Conservation (phyloP, 2,113 vertebrate genomes). For the Myotis davidii region DNA sequence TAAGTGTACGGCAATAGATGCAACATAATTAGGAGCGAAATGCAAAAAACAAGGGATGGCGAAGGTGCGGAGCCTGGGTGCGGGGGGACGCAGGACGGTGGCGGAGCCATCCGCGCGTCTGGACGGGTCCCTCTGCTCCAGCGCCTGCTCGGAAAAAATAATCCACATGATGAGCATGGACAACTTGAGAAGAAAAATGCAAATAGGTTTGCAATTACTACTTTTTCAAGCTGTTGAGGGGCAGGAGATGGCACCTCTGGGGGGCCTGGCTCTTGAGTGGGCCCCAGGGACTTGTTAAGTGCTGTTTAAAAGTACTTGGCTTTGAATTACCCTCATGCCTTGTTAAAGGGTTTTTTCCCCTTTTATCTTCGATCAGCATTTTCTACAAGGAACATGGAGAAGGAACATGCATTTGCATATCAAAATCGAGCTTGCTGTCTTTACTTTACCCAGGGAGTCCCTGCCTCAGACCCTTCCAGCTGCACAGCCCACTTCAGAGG, state of each 20-base stretch:
- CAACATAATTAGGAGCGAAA: slow-evolving; percentile 91
- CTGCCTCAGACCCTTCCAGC: slow-evolving; percentile 67
- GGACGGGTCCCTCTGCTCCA: slow-evolving; percentile 71
- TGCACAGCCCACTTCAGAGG: slow-evolving; percentile 66
- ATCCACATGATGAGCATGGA: slow-evolving; percentile 82
- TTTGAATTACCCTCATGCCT: slow-evolving; percentile 97
- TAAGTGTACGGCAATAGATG: slow-evolving; percentile 96
- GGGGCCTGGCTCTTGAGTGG: slow-evolving; percentile 91
- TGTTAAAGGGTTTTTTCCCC: slow-evolving; percentile 88
- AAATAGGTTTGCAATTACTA: slow-evolving; percentile 95
- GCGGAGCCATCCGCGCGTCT: background rate
- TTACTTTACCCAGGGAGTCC: slow-evolving; percentile 78
- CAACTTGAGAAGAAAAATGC: slow-evolving; percentile 87
- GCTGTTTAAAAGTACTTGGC: slow-evolving; percentile 95
- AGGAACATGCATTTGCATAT: slow-evolving; percentile 87
- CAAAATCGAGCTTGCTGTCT: slow-evolving; percentile 84
- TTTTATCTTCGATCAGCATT: slow-evolving; percentile 91
- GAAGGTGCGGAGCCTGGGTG: slow-evolving; percentile 72
- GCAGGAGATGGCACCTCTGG: slow-evolving; percentile 88
- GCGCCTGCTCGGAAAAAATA: slow-evolving; percentile 58
- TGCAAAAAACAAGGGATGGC: slow-evolving; percentile 83
- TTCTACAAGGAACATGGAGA: slow-evolving; percentile 84
- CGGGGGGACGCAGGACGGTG: background rate
- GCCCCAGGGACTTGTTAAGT: slow-evolving; percentile 98
- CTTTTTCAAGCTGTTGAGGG: slow-evolving; percentile 95